These are phyloP conservation scores for Oenanthe oenanthe DNA, from an alignment of 2,113 vertebrate genomes.

Conservation along the genomic window DNA sequence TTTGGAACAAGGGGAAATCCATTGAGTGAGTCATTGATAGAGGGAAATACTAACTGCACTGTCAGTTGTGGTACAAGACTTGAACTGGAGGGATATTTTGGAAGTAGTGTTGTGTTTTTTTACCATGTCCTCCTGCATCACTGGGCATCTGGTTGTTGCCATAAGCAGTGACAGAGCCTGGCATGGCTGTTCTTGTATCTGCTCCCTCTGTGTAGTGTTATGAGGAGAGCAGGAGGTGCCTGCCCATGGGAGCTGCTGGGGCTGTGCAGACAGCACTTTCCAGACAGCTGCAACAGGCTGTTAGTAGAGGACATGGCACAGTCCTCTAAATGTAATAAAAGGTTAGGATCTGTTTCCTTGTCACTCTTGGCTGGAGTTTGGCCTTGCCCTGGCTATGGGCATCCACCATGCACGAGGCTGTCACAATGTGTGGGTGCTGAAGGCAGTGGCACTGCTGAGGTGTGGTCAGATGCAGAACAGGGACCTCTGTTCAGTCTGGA, in stretches of 20 bases:
- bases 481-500: background rate
- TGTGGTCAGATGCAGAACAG: background rate
- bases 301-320: background rate
- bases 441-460: background rate
- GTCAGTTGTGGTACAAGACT: background rate
- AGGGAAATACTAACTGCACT: background rate
- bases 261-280: background rate
- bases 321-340: background rate
- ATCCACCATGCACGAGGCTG: accelerated
- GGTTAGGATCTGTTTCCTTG: background rate
- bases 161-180: background rate
- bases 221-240: background rate
- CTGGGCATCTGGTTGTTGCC: background rate
- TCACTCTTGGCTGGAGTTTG: background rate
- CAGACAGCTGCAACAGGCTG: background rate
- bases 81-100: accelerated
- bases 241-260: background rate
- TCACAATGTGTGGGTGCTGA: accelerated
- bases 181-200: background rate
- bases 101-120: background rate
- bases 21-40: background rate
- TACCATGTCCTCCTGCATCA: background rate
- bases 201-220: background rate
- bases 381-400: background rate
- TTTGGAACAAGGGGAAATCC: background rate